Evolutionary conservation across 2,888 invertebrate genomes (phyloP).

Genomic region (Myopa testacea): DNA sequence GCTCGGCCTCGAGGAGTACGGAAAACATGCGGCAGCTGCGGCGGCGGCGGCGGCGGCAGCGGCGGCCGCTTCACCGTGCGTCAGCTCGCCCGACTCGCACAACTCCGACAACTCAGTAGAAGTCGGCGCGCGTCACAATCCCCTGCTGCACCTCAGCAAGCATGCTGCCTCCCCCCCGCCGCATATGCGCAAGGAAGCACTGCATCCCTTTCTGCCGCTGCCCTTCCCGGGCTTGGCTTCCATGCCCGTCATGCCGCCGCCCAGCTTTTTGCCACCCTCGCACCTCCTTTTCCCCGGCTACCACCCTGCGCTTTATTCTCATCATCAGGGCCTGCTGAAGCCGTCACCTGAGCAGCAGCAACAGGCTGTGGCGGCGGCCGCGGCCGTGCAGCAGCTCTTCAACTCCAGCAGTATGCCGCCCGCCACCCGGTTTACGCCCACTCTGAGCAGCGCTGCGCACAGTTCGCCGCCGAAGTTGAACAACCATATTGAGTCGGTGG

Average conservation of each 20-base stretch:
- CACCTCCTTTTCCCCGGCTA: conserved; percentile 74
- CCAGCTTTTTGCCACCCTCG: conserved; percentile 74
- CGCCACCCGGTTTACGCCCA: conserved; percentile 50
- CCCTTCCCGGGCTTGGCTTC: conserved; percentile 74
- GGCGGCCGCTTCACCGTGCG: conserved; percentile 74
- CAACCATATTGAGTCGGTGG: background rate
- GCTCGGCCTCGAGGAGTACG: conserved; percentile 77
- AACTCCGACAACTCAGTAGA: conserved; percentile 85
- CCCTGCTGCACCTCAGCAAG: conserved; percentile 63
- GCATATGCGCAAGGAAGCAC: conserved; percentile 70
- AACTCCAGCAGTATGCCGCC: conserved; percentile 49
- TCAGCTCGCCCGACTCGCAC: conserved; percentile 85
- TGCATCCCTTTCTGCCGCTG: conserved; percentile 72
- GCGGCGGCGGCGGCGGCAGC: conserved; percentile 53
- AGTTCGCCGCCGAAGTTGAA: conserved; percentile 13
- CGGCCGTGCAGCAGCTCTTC: conserved; percentile 63
- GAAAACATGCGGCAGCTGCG: conserved; percentile 55
- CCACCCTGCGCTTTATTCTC: conserved; percentile 72
- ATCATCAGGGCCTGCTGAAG: conserved; percentile 66
- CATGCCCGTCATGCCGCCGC: conserved; percentile 75
- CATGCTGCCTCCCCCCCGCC: conserved; percentile 57
- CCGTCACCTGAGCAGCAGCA: conserved; percentile 65
- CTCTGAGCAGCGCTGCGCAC: conserved; percentile 20
- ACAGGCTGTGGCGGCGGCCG: conserved; percentile 59
- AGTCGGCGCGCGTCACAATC: conserved; percentile 74